These are phyloP conservation scores for Megathymus violae DNA, from an alignment of 1,140 invertebrate species.

Conservation along the genomic window DNA sequence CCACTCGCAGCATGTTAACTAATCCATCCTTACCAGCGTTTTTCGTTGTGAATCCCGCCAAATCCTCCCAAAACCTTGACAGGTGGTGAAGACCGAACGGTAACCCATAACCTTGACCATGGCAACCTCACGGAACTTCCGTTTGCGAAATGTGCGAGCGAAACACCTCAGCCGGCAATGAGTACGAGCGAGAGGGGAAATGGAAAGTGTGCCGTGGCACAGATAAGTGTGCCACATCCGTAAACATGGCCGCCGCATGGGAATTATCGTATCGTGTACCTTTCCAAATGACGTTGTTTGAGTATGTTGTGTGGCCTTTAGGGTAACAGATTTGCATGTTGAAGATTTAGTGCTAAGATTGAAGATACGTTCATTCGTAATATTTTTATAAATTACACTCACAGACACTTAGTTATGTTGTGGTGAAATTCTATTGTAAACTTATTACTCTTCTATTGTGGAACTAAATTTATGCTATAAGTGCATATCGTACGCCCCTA, in stretches of 20 bases:
- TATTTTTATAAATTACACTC: neutral
- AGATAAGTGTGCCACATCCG: constrained; percentile 58
- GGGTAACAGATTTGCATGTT: constrained; percentile 22
- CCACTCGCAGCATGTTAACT: too few relatives aligned
- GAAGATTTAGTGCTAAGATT: neutral
- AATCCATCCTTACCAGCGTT: constrained; percentile 1
- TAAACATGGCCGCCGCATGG: constrained; percentile 40
- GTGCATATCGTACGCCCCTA: neutral
- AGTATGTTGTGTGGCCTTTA: constrained; percentile 22
- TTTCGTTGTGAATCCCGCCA: neutral
- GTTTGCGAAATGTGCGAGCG: constrained; percentile 41
- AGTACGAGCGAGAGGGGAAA: constrained; percentile 26
- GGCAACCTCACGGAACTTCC: constrained; percentile 53
- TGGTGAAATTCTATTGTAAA: neutral
- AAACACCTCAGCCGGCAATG: neutral
- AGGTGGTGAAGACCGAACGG: constrained; percentile 13
- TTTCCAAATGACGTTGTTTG: constrained; percentile 15
- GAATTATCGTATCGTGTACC: constrained; percentile 31
- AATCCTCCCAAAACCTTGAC: constrained; percentile 12
- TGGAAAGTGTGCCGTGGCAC: constrained; percentile 56
- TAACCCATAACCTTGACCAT: constrained; percentile 66
- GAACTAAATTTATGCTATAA: neutral
- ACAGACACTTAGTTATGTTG: neutral
- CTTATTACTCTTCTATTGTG: neutral
- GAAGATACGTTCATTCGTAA: neutral